Conservation (phyloP, 2,888 invertebrate species). For the Epinotia ramella region DNA sequence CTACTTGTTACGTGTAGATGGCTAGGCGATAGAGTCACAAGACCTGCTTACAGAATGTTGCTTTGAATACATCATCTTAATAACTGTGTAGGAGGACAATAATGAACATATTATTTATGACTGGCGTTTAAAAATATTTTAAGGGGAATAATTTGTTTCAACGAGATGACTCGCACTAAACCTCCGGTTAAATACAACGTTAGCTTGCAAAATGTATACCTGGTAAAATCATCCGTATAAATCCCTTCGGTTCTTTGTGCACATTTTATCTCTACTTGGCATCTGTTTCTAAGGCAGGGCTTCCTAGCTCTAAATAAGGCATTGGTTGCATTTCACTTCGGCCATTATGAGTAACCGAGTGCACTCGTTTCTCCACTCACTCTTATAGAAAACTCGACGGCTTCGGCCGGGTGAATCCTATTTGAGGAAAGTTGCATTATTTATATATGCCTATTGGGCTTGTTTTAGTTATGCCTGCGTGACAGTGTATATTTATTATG, state of each 20-base stretch:
- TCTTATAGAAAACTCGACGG: constrained; percentile 2
- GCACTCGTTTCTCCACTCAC: constrained; percentile 54
- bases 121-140: not conserved
- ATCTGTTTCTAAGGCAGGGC: constrained; percentile 55
- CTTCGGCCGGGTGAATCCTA: constrained; percentile 1
- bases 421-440: not conserved
- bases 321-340: constrained; percentile 62
- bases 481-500: not conserved
- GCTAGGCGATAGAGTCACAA: constrained; percentile 51
- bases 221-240: not conserved
- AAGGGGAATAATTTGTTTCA: too few relatives aligned
- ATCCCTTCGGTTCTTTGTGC: constrained; percentile 48
- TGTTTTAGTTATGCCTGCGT: not conserved
- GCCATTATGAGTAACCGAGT: constrained; percentile 54
- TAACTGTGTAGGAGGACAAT: constrained; percentile 9
- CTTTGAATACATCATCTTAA: constrained; percentile 10
- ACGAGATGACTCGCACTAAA: too few relatives aligned
- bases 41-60: constrained; percentile 19
- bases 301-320: constrained; percentile 63
- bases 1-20: constrained; percentile 54
- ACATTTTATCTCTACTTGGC: constrained; percentile 57
- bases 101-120: not conserved
- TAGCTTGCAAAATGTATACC: not conserved
- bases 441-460: not conserved
- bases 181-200: too few relatives aligned